Conservation (phyloP, 2,888 invertebrate genomes). For the Apamea crenata region DNA sequence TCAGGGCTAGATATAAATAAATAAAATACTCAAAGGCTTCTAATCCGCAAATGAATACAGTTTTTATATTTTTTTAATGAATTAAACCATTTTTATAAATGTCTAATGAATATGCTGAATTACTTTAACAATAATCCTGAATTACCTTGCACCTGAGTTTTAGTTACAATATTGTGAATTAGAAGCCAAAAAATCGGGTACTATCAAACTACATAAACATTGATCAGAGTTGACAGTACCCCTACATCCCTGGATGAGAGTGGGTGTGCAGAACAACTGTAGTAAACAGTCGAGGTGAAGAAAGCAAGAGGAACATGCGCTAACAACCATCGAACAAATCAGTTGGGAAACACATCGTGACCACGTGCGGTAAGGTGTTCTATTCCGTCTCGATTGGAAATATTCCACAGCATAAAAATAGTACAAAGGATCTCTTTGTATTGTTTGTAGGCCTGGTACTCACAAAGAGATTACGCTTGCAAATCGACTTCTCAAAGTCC, state of each 20-base stretch:
- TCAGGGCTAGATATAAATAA: slow-evolving; percentile 41
- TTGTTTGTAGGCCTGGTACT: slow-evolving; percentile 31
- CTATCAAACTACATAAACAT: slow-evolving; percentile 46
- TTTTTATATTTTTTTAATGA: neutral
- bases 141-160: slow-evolving; percentile 8
- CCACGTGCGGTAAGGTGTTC: slow-evolving; percentile 64
- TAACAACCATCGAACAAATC: slow-evolving; percentile 85
- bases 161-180: slow-evolving; percentile 51
- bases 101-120: neutral
- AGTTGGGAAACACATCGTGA: slow-evolving; percentile 64
- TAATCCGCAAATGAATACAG: slow-evolving; percentile 51
- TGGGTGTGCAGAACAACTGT: slow-evolving; percentile 65
- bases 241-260: slow-evolving; percentile 52
- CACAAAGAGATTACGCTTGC: slow-evolving; percentile 42
- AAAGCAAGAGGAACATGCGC: slow-evolving; percentile 89
- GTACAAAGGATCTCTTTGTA: slow-evolving; percentile 30
- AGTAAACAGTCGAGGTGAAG: slow-evolving; percentile 70
- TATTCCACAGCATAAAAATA: slow-evolving; percentile 10
- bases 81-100: neutral
- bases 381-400: slow-evolving; percentile 59
- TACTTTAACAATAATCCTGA: neutral
- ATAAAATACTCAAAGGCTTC: slow-evolving; percentile 39
- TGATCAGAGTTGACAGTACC: slow-evolving; percentile 45
- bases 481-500: slow-evolving; percentile 41
- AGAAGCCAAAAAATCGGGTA: slow-evolving; percentile 48